Conservation (phyloP, 2,113 vertebrate species). For the chimpanzee (Pan troglodytes) region NHGRI_mPanTro3-v2.1_pri NC_072413.2:90812501-90813000, state of each 20-base stretch:
- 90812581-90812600: neutral
- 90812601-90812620: neutral
- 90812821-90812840: too few species aligned
- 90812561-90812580: neutral
- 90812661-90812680: conserved; percentile 8
- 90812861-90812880: too few species aligned
- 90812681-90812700: neutral
- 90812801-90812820: neutral
- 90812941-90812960: too few species aligned
- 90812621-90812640: neutral
- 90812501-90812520: neutral
- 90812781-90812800: neutral
- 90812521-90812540: neutral
- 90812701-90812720: neutral
- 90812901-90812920: too few species aligned
- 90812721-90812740: neutral
- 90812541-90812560: neutral
- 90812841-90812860: too few species aligned
- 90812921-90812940: too few species aligned
- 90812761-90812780: neutral
- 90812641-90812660: neutral
- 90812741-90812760: neutral
- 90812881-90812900: too few species aligned
- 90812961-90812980: too few species aligned
- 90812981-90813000: neutral